Evolutionary conservation across 1,140 invertebrate genomes (phyloP).

Genomic region (Meloidogyne chitwoodi): DNA sequence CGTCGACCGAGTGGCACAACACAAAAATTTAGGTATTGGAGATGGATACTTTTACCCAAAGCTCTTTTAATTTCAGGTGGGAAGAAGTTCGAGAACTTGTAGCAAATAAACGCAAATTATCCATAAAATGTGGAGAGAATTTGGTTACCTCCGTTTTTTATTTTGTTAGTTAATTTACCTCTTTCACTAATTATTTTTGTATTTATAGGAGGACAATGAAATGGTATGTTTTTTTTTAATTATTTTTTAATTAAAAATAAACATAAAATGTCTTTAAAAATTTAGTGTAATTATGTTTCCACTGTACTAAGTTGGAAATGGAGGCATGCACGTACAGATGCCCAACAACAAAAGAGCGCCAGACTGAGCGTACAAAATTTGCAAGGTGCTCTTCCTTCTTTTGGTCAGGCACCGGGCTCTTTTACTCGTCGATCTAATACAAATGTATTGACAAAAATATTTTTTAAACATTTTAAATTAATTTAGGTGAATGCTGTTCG

Average conservation of each 20-base stretch:
- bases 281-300: conserved; percentile 7
- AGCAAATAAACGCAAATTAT: conserved; percentile 34
- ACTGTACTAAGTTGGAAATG: conserved; percentile 18
- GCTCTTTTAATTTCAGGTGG: conserved; percentile 24
- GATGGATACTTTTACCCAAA: background rate
- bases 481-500: conserved; percentile 16
- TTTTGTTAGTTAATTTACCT: background rate
- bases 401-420: background rate
- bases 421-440: conserved; percentile 5
- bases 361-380: conserved; percentile 16
- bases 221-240: background rate
- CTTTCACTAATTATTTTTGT: background rate
- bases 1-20: conserved; percentile 32
- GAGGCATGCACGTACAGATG: conserved; percentile 13
- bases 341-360: conserved; percentile 8
- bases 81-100: conserved; percentile 42
- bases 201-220: conserved; percentile 20
- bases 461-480: background rate
- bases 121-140: conserved; percentile 27
- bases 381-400: conserved; percentile 14
- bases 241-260: background rate
- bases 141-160: background rate
- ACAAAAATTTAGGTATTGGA: conserved; percentile 30
- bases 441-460: conserved; percentile 8
- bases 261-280: background rate